Base-by-base conservation (phyloP, 2,888 invertebrate genomes). In the Itoplectis maculator region DNA sequence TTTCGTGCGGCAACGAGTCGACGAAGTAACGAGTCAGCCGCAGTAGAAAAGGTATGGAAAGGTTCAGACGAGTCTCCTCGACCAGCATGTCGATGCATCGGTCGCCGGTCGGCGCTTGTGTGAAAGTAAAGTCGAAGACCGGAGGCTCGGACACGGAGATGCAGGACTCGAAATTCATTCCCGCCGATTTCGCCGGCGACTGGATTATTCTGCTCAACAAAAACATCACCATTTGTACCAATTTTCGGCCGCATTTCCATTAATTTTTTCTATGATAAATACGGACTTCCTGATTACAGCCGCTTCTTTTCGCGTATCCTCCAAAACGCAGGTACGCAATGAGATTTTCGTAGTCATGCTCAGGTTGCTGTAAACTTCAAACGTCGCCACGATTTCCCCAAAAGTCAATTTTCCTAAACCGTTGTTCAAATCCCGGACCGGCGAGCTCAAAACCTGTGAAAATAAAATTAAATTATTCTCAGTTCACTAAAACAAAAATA, bases 271-370 rank as follows among this genome's bases (percentile, higher is more conserved):
- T 56, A 13, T 2, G 13, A 54, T 54, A 23, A 54, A 63, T 37
- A 87, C 90, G 90, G 88, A 95, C 96, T 94, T 95, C 91, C 94
- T 95, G 74, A 94, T 93, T 68, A 94, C 92, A 59, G 93, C 93
- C 6, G 95, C 95, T 85, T 96, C 95, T 0, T 96, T 95, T 63
- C 97, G 94, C 23, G 96, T 96, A 88, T 97, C 97, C 88, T 96
- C 95, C 2, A 97, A 93, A 0, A 95, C 93, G 65, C 96, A 93
- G 29, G 95, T 95, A 91, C 96, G 96, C 68, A 97, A 93, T 29
- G 96, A 95, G 65, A 96, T 93, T 88, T 95, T 95, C 72, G 96
- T 93, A 89, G 96, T 96, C 78, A 95, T 90, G 87, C 96, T 96
- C 59, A 94, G 94, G 88, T 97, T 97, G 3, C 95, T 96, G 87